phyloP scores from a whole-genome alignment of 2,888 invertebrate species.

The Acleris cristana region DNA sequence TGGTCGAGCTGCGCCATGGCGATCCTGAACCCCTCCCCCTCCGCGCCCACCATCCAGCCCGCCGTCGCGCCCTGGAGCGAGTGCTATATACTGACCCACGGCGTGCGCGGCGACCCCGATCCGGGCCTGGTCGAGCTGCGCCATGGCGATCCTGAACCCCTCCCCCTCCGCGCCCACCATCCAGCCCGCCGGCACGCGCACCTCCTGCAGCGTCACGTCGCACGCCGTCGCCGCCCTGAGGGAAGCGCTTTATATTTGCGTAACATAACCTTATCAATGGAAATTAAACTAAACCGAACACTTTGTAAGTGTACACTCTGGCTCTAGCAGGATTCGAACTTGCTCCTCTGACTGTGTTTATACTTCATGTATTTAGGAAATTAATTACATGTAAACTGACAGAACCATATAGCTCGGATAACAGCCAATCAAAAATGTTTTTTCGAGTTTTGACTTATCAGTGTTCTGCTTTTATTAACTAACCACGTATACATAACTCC shows the following conservation, averaged over 20 bases:
- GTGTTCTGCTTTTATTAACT: too few species aligned
- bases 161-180: slow-evolving; percentile 82
- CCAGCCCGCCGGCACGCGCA: slow-evolving; percentile 82
- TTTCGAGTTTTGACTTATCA: too few species aligned
- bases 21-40: slow-evolving; percentile 88
- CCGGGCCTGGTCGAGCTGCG: slow-evolving; percentile 86
- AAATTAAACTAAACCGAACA: background rate
- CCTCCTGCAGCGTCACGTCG: slow-evolving; percentile 87
- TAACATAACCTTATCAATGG: slow-evolving; percentile 2
- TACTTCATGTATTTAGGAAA: too few species aligned
- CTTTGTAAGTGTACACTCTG: too few species aligned
- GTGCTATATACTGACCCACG: slow-evolving; percentile 75
- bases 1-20: slow-evolving; percentile 89
- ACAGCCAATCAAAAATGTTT: too few species aligned
- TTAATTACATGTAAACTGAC: too few species aligned
- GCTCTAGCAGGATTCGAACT: too few species aligned
- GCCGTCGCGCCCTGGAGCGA: too few species aligned
- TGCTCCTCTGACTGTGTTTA: too few species aligned
- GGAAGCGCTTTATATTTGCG: slow-evolving; percentile 53
- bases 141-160: slow-evolving; percentile 90
- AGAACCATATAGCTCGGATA: too few species aligned
- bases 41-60: slow-evolving; percentile 76
- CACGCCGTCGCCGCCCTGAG: slow-evolving; percentile 87
- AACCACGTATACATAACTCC: too few species aligned
- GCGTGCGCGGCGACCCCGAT: slow-evolving; percentile 91